Evolutionary conservation across 2,113 vertebrate species (phyloP).

Genomic region (Carassius gibelio): DNA sequence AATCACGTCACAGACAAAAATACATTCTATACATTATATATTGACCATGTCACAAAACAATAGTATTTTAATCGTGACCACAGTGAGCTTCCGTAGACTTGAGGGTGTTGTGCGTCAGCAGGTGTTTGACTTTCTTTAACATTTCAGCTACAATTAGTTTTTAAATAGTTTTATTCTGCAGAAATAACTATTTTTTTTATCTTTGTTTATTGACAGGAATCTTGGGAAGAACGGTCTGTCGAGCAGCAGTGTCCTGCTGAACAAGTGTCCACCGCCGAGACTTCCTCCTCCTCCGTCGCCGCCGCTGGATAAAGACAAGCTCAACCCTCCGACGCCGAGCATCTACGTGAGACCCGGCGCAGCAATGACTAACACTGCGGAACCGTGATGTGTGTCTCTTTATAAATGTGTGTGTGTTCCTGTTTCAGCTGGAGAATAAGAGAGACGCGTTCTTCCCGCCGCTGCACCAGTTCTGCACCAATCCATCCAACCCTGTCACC

Average conservation of each 20-base stretch:
- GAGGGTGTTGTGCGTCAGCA: neutral
- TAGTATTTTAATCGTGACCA: neutral
- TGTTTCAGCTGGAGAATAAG: constrained; percentile 94
- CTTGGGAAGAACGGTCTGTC: constrained; percentile 96
- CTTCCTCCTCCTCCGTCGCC: constrained; percentile 88
- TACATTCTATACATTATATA: neutral
- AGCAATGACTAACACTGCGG: neutral
- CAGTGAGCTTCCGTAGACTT: neutral
- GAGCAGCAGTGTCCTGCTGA: constrained; percentile 92
- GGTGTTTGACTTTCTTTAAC: neutral
- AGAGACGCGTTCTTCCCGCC: constrained; percentile 97
- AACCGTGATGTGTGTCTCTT: neutral
- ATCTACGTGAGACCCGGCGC: constrained; percentile 84
- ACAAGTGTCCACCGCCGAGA: constrained; percentile 94
- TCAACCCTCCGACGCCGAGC: constrained; percentile 97
- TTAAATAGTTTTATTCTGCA: neutral
- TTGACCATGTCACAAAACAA: neutral
- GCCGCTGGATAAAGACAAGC: constrained; percentile 94
- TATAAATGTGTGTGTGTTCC: neutral
- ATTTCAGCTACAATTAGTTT: neutral
- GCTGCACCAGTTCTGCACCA: constrained; percentile 99
- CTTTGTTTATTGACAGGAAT: constrained; percentile 74
- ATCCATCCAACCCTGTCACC: constrained; percentile 97
- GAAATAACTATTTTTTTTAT: neutral
- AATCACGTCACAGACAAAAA: neutral